phyloP scores from a whole-genome alignment of 2,113 vertebrate species.

The Strigops habroptila region DNA sequence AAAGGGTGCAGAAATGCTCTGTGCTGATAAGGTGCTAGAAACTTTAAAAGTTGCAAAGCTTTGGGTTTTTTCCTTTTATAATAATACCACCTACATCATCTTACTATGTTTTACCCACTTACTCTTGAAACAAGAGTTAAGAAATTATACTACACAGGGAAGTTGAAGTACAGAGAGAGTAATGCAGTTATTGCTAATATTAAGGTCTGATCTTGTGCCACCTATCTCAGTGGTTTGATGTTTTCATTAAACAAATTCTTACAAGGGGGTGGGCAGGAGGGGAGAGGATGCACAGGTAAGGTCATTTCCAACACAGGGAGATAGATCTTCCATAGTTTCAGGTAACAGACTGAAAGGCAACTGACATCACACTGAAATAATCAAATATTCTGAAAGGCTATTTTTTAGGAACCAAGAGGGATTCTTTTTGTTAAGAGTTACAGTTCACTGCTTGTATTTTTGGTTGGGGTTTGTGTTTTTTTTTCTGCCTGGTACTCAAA shows the following conservation, averaged over 20 bases:
- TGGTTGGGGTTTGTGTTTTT: accelerated
- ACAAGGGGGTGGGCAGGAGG: background rate
- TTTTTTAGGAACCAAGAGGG: background rate
- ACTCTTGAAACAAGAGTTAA: background rate
- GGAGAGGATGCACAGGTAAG: background rate
- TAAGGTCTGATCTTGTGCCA: accelerated
- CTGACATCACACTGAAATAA: background rate
- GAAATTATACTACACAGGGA: background rate
- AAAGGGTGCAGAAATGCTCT: background rate
- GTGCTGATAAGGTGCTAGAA: background rate
- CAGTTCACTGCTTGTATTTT: background rate
- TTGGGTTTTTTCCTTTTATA: background rate
- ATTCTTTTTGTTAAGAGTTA: background rate
- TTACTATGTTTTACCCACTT: background rate
- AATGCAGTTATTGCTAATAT: background rate
- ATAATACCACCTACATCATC: background rate
- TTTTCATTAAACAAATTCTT: background rate
- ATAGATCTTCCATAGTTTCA: background rate
- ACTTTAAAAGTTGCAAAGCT: background rate
- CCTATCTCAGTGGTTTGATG: background rate
- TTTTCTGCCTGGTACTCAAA: background rate
- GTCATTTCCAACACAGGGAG: background rate
- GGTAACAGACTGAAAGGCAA: background rate
- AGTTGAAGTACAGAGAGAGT: background rate
- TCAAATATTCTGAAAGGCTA: background rate